Evolutionary conservation across 2,888 invertebrate species (phyloP), one percentile per base, ranked within the genome.

Genomic region (Lepidonotus clava): DNA sequence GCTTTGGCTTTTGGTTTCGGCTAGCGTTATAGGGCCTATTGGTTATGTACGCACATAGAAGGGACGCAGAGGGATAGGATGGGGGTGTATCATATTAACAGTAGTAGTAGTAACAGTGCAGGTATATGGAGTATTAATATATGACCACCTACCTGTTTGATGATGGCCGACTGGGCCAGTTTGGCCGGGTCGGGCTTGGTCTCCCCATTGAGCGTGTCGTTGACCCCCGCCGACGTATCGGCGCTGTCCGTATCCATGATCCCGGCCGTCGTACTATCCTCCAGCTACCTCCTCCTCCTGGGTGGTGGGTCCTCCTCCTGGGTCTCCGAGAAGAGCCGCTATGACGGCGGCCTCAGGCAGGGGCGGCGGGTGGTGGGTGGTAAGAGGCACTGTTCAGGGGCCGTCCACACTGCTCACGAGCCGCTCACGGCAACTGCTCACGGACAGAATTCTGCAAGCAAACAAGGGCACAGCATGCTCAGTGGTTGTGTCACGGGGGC

Each of bases 91-190:
- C n/a, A n/a, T n/a, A n/a, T n/a, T n/a, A n/a, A n/a, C n/a, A n/a
- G n/a, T n/a, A n/a, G n/a, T n/a, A n/a, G n/a, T n/a, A n/a, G n/a
- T n/a, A n/a, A n/a, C n/a, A n/a, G n/a, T n/a, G n/a, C n/a, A n/a
- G n/a, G n/a, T n/a, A n/a, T n/a, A n/a, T n/a, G n/a, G n/a, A n/a
- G n/a, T 46, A 46, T 18, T 11, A 8, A 46, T 46, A 46, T 18
- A 46, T 18, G 46, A 18, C 8, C 46, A 46, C 71, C 41, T 80
- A 93, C 93, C 92, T 93, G 93, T 90, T 94, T 94, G 86, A 94
- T 94, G 87, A 94, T 94, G 89, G 93, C 93, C 0, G 91, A 90
- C 88, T 93, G 93, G 34, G 93, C 93, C 34, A 93, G 92, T 88
- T 93, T 93, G n/a, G 92, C 92, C 5, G 92, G 90, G 87, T 93